Evolutionary conservation across 2,113 vertebrate species (phyloP).

Genomic region (Paradoxurus hermaphroditus): DNA sequence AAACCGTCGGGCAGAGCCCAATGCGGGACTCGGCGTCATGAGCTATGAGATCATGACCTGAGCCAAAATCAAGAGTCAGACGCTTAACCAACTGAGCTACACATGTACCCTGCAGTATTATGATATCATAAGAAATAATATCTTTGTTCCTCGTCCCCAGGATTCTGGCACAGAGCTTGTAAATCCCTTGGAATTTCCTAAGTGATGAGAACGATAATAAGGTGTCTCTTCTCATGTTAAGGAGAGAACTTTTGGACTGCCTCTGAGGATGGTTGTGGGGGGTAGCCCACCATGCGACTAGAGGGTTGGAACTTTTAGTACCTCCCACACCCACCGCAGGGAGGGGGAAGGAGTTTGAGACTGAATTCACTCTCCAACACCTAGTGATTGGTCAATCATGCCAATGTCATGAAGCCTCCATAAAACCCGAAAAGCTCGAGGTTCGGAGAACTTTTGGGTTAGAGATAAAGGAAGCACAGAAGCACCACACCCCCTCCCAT

Average conservation of each 20-base stretch:
- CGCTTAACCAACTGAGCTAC: no score
- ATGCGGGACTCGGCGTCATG: no score
- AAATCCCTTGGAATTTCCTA: neutral
- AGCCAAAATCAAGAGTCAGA: no score
- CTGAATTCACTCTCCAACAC: fast-evolving
- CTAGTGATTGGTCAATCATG: neutral
- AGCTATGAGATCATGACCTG: no score
- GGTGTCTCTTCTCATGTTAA: neutral
- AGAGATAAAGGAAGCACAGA: neutral
- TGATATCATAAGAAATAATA: neutral
- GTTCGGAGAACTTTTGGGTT: neutral
- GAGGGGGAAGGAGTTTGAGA: neutral
- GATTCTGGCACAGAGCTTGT: neutral
- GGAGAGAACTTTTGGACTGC: neutral
- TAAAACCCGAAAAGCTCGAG: neutral
- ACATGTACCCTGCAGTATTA: no score
- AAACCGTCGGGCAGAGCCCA: no score
- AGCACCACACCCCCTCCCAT: neutral
- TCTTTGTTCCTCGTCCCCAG: neutral
- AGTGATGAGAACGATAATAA: neutral
- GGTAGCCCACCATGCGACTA: neutral
- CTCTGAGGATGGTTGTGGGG: neutral
- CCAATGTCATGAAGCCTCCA: neutral
- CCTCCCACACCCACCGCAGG: neutral
- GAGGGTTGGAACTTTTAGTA: neutral